Evolutionary conservation across 2,888 invertebrate genomes (phyloP).

Genomic region (Eudasyphora cyanicolor): DNA sequence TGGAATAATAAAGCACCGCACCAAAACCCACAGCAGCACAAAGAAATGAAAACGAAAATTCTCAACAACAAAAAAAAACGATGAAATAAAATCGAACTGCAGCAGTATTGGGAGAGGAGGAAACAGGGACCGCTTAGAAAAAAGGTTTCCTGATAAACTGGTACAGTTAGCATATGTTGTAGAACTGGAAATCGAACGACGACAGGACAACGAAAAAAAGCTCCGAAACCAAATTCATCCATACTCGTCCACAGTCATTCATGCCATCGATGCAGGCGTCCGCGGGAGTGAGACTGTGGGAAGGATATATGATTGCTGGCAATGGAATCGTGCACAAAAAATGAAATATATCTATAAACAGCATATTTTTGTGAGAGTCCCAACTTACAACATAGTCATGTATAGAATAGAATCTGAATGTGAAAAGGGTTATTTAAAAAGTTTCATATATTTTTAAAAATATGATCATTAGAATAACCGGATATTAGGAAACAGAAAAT

Average conservation of each 20-base stretch:
- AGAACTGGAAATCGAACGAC: constrained; percentile 52
- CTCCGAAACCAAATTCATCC: constrained; percentile 2
- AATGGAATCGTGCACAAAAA: constrained; percentile 13
- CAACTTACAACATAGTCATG: too few species aligned
- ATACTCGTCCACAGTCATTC: constrained; percentile 37
- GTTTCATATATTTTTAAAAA: too few species aligned
- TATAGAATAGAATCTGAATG: too few species aligned
- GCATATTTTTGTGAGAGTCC: constrained; percentile 46
- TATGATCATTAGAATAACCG: too few species aligned
- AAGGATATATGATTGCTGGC: constrained; percentile 14
- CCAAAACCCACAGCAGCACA: constrained; percentile 15
- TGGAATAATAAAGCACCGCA: neutral
- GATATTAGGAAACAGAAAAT: too few species aligned
- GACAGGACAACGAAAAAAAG: constrained; percentile 12
- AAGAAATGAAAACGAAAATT: constrained; percentile 29
- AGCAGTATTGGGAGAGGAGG: neutral
- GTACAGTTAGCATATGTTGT: constrained; percentile 68
- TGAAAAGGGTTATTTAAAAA: too few species aligned
- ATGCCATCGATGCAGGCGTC: constrained; percentile 12
- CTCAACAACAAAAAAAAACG: constrained; percentile 36
- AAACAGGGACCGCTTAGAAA: constrained; percentile 13
- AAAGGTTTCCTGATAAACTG: constrained; percentile 29
- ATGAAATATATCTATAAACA: constrained; percentile 61
- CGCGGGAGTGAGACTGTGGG: constrained; percentile 35
- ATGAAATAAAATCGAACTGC: constrained; percentile 29